Base-by-base conservation (phyloP, 2,888 invertebrate genomes). In the Pteria penguin region DNA sequence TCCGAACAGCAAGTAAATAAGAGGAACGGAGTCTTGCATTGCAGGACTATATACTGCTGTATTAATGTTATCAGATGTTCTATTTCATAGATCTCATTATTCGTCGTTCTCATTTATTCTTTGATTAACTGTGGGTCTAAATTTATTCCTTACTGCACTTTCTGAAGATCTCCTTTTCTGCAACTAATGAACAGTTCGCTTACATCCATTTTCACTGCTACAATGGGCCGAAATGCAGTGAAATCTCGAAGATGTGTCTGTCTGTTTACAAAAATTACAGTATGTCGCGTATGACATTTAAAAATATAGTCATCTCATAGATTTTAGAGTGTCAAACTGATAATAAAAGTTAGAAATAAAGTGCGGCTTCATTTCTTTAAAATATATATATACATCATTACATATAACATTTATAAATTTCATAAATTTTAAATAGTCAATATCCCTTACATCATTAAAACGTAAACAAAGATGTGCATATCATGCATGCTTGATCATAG, bases 161-260 rank as follows among this genome's bases (percentile, higher is more conserved):
- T 87, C 32, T 82, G 80, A 14, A 90, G 65, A 79, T 91, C 90
- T 22, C 91, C 91, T 61, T 76, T 75, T 76, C 86, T 86, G 78
- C 90, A 90, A 65, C 86, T 81, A 27, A 80, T 61, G 78, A 90
- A 89, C 68, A 91, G 76, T 29, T 89, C 88, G 67, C 83, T 81
- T 27, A 81, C 65, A 76, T 88, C 88, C 89, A 89, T 89, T 2
- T 55, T 62, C 54, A 58, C 36, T 22, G 22, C 26, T 29, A 27
- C 58, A 18, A 32, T 62, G 8, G 54, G 58, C 52, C 63, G 66
- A 27, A 69, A 33, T 31, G 62, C 57, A 18, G 22, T 8, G 61
- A 14, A 24, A 55, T 32, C 31, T 54, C 27, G 8, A 26, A 5
- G 36, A 24, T 62, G 61, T 62, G 33, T 58, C 26, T 4, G 55